Percentiles rank a stretch among this genome's conserved stretches.
Evolutionary conservation across 2,888 invertebrate genomes (phyloP).

Genomic region (Bugulina stolonifera): DNA sequence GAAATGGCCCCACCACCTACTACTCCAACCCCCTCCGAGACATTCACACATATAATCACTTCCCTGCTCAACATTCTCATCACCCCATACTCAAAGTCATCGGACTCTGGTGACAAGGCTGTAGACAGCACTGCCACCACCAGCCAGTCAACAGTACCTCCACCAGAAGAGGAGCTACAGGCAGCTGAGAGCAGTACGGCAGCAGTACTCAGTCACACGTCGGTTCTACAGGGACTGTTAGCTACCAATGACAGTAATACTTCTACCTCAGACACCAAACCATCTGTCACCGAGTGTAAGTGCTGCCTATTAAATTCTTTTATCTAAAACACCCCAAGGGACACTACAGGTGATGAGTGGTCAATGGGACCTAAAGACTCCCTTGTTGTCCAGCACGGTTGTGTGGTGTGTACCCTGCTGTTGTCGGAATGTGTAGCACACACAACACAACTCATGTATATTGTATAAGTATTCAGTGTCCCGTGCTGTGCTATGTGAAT

Average conservation of each 20-base stretch:
- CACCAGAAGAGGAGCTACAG: not conserved
- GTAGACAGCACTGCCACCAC: not conserved
- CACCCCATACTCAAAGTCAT: not conserved
- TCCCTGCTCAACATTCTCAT: constrained; percentile 19
- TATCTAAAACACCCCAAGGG: no score
- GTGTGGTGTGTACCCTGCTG: no score
- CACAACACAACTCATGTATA: no score
- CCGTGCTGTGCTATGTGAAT: no score
- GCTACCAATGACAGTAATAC: not conserved
- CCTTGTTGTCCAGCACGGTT: no score
- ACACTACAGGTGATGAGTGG: no score
- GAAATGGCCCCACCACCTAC: not conserved
- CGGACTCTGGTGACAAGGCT: no score
- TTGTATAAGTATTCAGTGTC: no score
- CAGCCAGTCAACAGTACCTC: not conserved
- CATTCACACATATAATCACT: constrained; percentile 13
- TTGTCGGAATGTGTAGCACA: no score
- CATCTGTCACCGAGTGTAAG: no score
- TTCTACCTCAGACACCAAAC: not conserved
- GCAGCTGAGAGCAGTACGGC: not conserved
- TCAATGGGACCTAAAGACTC: no score
- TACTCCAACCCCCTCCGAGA: not conserved
- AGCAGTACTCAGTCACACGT: not conserved
- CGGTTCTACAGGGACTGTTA: not conserved
- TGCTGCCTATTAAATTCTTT: no score